phyloP scores from a whole-genome alignment of 1,140 invertebrate genomes.

The Achroia grisella region DNA sequence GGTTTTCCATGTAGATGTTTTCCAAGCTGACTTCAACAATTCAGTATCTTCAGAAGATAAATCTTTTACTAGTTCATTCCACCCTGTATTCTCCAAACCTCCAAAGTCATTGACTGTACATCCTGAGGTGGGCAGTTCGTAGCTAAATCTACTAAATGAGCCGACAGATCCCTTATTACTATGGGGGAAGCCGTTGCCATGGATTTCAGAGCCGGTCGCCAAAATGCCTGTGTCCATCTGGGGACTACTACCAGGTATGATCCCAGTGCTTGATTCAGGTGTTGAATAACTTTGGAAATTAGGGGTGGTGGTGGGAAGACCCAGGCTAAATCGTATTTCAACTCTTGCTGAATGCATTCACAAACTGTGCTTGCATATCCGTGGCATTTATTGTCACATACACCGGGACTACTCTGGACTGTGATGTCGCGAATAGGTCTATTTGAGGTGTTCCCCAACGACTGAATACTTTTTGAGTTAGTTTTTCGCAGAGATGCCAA shows the following conservation, averaged over 20 bases:
- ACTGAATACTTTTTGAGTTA: slow-evolving; percentile 18
- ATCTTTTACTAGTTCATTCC: background rate
- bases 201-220: background rate
- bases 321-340: slow-evolving; percentile 15
- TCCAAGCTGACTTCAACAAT: slow-evolving; percentile 6
- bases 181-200: slow-evolving; percentile 1
- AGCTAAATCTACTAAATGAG: background rate
- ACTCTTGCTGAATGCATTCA: slow-evolving; percentile 19
- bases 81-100: slow-evolving; percentile 7
- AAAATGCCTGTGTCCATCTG: slow-evolving; percentile 2
- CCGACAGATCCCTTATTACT: background rate
- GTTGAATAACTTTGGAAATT: slow-evolving; percentile 4
- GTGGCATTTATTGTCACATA: slow-evolving; percentile 5
- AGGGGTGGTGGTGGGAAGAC: slow-evolving; percentile 6
- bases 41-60: too few species aligned
- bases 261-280: slow-evolving; percentile 1
- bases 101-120: background rate
- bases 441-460: slow-evolving; percentile 15
- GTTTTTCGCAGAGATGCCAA: slow-evolving; percentile 19
- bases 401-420: background rate
- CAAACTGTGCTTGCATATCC: slow-evolving; percentile 7
- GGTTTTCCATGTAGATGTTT: slow-evolving; percentile 14
- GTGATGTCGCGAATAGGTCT: slow-evolving; percentile 7
- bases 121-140: background rate
- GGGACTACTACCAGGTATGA: slow-evolving; percentile 3